These are phyloP conservation scores for Phocides pigmalion DNA, from an alignment of 1,140 invertebrate genomes.

Conservation along the genomic window DNA sequence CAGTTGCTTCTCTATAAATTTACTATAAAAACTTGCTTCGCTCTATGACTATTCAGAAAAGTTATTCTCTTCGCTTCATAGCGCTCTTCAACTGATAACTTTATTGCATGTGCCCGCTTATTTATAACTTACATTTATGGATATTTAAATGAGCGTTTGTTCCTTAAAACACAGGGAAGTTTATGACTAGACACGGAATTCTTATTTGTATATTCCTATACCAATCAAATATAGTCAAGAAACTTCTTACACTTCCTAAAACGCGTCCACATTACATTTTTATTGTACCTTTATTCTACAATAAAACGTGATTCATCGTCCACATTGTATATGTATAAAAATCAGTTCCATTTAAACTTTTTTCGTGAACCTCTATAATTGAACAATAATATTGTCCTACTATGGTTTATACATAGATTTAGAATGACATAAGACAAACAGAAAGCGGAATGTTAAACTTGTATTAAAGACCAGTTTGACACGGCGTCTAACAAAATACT, in stretches of 20 bases:
- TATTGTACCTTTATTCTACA: too few relatives aligned
- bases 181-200: not conserved
- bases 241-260: too few relatives aligned
- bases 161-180: not conserved
- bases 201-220: too few relatives aligned
- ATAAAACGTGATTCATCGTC: too few relatives aligned
- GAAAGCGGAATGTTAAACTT: not conserved
- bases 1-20: constrained; percentile 35
- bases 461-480: not conserved
- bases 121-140: constrained; percentile 7
- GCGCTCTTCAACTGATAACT: constrained; percentile 15
- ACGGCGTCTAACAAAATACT: constrained; percentile 19
- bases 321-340: too few relatives aligned
- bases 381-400: too few relatives aligned
- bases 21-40: constrained; percentile 23
- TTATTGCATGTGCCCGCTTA: constrained; percentile 1
- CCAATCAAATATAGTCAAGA: too few relatives aligned
- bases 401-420: too few relatives aligned
- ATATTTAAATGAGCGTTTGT: not conserved
- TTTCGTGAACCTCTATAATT: too few relatives aligned
- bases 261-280: too few relatives aligned
- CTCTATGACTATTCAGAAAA: constrained; percentile 14
- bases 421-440: too few relatives aligned
- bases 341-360: too few relatives aligned
- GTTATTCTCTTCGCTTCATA: constrained; percentile 18